A percentile compares a stretch with the other conserved stretches of the same genome.
These are phyloP conservation scores for Semnopithecus entellus DNA, from an alignment of 2,113 vertebrate genomes.

Conservation along the genomic window DNA sequence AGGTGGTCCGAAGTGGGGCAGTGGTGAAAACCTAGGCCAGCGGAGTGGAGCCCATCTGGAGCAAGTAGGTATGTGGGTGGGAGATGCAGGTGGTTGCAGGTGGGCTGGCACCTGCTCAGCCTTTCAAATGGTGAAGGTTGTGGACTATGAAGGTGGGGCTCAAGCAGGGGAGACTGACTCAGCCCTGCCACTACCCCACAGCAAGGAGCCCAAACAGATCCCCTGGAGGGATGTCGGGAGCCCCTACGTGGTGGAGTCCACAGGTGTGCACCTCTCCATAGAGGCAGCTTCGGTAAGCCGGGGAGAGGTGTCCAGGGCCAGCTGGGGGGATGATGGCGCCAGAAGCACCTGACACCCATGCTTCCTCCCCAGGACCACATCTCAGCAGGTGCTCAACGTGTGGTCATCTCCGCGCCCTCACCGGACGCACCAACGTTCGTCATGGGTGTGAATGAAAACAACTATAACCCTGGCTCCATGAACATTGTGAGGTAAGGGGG, in stretches of 20 bases:
- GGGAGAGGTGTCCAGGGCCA: neutral
- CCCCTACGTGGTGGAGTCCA: constrained; percentile 91
- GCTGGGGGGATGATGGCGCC: neutral
- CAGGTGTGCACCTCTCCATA: constrained; percentile 89
- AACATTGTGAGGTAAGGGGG: constrained; percentile 88
- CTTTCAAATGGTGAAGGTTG: neutral
- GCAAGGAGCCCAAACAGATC: constrained; percentile 87
- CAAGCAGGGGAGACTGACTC: neutral
- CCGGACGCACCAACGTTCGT: constrained; percentile 93
- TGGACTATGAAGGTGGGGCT: neutral
- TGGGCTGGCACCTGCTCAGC: neutral
- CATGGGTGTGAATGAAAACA: constrained; percentile 93
- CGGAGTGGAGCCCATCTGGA: too few species aligned
- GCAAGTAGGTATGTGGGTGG: too few species aligned
- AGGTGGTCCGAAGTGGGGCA: neutral
- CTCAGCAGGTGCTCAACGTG: constrained; percentile 87
- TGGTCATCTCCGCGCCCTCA: constrained; percentile 91
- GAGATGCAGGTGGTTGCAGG: neutral
- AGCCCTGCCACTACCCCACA: constrained; percentile 23
- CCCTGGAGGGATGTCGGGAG: constrained; percentile 88
- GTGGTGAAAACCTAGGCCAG: neutral
- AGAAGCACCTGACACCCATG: neutral
- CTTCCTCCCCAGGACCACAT: constrained; percentile 83
- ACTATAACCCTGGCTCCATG: constrained; percentile 90
- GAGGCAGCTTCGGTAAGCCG: constrained; percentile 89